Base-by-base conservation (phyloP, 2,113 vertebrate species). In the Clarias gariepinus region DNA sequence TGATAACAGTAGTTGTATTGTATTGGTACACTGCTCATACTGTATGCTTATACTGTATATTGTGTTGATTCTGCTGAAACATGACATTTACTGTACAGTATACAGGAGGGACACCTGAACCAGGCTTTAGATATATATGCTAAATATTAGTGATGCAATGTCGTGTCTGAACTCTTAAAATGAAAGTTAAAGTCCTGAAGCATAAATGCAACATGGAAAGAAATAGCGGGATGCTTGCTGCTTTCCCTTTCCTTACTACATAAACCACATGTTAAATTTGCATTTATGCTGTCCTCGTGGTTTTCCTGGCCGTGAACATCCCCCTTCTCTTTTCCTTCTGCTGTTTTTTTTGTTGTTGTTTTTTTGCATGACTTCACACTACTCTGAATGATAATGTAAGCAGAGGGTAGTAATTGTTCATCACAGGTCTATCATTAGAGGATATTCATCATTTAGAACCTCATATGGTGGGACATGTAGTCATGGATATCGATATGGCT, bases 211-310 rank as follows among this genome's bases (percentile, higher is more conserved):
- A 21, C n/a, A 57, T 30, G 53, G 76, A 28, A 30, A 57, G 11
- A 9, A 30, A 53, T 57, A 57, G n/a, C 52, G 3, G 25, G n/a
- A 78, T 11, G 10, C 19, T 79, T 30, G 30, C n/a, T 30, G 76
- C 76, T 79, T 79, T 53, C 76, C 33, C 16, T 79, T 79, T 79
- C 28, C 53, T 79, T 58, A 79, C 58, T 57, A 79, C 53, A 79
- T 19, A 58, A 57, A 33, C 18, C n/a, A 33, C 53, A 58, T 30
- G 16, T 30, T 58, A 3, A 33, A 76, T 79, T 79, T 79, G 55
- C 76, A 57, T 78, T 57, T 2, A 30, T 28, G 52, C 11, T 55
- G 52, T 30, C 53, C n/a, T 57, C 53, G 0, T 30, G 76, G 28
- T 57, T 78, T 78, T 52, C 15, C 76, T 28, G 57, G n/a, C 28